Evolutionary conservation across 2,113 vertebrate species (phyloP).

Genomic region (Macquaria australasica): DNA sequence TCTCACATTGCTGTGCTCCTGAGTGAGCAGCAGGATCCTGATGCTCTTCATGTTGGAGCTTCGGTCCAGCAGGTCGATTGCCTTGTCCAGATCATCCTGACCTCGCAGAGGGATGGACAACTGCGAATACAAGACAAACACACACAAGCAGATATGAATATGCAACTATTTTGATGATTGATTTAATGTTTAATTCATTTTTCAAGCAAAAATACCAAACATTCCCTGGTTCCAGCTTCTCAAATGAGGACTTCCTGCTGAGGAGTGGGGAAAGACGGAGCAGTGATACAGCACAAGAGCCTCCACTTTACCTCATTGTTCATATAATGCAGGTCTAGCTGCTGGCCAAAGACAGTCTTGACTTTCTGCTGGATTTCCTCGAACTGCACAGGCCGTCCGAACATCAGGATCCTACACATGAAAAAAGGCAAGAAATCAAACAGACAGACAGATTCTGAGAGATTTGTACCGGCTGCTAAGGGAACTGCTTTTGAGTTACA

Average conservation of each 20-base stretch:
- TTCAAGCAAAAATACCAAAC: not conserved
- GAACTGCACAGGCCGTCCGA: slow-evolving; percentile 92
- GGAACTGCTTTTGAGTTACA: slow-evolving; percentile 39
- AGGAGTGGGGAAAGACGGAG: not conserved
- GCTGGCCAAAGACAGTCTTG: slow-evolving; percentile 92
- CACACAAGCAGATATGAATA: not conserved
- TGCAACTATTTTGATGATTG: not conserved
- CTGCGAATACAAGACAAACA: slow-evolving; percentile 75
- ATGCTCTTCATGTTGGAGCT: slow-evolving; percentile 98
- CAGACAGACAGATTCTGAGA: slow-evolving; percentile 29
- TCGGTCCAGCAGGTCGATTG: slow-evolving; percentile 93
- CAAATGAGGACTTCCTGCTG: not conserved
- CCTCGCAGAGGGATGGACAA: slow-evolving; percentile 93
- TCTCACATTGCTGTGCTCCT: slow-evolving; percentile 92
- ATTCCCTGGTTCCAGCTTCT: not conserved
- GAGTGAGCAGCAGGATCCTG: slow-evolving; percentile 91
- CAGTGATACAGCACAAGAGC: not conserved
- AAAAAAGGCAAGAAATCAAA: slow-evolving; percentile 32
- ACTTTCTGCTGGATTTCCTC: slow-evolving; percentile 96
- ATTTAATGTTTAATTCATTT: not conserved
- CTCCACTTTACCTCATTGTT: slow-evolving; percentile 91
- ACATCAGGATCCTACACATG: slow-evolving; percentile 88
- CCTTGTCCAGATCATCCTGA: slow-evolving; percentile 96
- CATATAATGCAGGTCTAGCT: slow-evolving; percentile 94
- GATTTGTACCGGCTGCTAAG: slow-evolving; percentile 35